Percentiles rank a stretch among this genome's conserved stretches.
These are phyloP conservation scores for Andrena bicolor DNA, from an alignment of 2,888 invertebrate genomes.

Conservation along the genomic window DNA sequence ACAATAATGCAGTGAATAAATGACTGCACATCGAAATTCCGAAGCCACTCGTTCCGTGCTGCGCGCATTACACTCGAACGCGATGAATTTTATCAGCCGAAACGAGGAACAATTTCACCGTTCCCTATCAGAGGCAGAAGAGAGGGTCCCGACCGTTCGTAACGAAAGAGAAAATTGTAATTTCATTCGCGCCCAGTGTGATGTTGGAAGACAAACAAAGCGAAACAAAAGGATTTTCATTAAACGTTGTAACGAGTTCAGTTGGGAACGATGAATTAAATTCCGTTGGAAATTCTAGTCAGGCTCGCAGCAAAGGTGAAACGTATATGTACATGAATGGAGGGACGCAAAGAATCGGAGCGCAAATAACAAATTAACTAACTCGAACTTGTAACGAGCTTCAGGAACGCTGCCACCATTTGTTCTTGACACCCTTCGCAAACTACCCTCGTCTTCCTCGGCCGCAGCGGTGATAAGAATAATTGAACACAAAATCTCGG, in stretches of 20 bases:
- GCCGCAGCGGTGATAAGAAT: slow-evolving; percentile 54
- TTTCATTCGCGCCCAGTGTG: neutral
- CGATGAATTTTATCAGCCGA: neutral
- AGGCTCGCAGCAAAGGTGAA: slow-evolving; percentile 22
- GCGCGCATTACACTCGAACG: neutral
- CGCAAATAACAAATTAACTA: slow-evolving; percentile 76
- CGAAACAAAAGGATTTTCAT: slow-evolving; percentile 6
- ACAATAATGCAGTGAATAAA: too few species aligned
- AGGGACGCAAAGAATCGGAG: slow-evolving; percentile 63
- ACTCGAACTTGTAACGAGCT: slow-evolving; percentile 77
- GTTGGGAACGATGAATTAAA: slow-evolving; percentile 40
- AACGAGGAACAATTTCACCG: neutral
- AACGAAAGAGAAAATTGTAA: neutral
- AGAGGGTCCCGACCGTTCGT: neutral
- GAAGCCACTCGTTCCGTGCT: too few species aligned
- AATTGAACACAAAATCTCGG: slow-evolving; percentile 59
- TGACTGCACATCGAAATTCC: too few species aligned
- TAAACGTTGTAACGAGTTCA: slow-evolving; percentile 15
- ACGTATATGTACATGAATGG: slow-evolving; percentile 45
- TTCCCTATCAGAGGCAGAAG: neutral
- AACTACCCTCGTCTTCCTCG: slow-evolving; percentile 16
- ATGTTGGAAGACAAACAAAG: neutral
- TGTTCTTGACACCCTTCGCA: slow-evolving; percentile 49
- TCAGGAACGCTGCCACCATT: slow-evolving; percentile 62
- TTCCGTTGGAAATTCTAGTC: slow-evolving; percentile 14